Evolutionary conservation across 1,140 invertebrate genomes (phyloP).

Genomic region (Hycleus cichorii): DNA sequence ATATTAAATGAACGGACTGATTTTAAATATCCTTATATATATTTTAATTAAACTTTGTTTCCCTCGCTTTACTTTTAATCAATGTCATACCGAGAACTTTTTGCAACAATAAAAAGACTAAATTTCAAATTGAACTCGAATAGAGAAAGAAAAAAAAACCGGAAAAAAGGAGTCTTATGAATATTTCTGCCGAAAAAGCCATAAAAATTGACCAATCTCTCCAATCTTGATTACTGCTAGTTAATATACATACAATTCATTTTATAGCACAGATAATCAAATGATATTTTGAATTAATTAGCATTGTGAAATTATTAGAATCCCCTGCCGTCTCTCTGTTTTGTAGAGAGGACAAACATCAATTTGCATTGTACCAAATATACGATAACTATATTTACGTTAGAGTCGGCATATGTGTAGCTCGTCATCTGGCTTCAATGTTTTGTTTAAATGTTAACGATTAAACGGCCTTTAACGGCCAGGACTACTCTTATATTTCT

Average conservation of each 20-base stretch:
- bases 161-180: no score
- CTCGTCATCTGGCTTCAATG: constrained; percentile 21
- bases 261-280: constrained; percentile 15
- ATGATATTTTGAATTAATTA: constrained; percentile 27
- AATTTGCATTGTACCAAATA: constrained; percentile 16
- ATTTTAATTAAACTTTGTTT: constrained; percentile 24
- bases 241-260: no score
- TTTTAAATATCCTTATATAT: constrained; percentile 23
- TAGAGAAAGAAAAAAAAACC: no score
- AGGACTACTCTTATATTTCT: constrained; percentile 2
- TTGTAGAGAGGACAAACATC: constrained; percentile 8
- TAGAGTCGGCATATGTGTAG: constrained; percentile 19
- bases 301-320: constrained; percentile 22
- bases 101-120: constrained; percentile 1
- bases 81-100: constrained; percentile 12
- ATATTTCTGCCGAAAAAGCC: no score
- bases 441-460: constrained; percentile 10
- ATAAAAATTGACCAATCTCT: no score
- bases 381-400: constrained; percentile 20
- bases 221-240: no score
- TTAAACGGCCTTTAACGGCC: constrained; percentile 11
- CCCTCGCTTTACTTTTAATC: constrained; percentile 13
- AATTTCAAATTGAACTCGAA: neutral
- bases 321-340: neutral
- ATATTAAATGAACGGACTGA: constrained; percentile 21